Base-by-base conservation (phyloP, 2,113 vertebrate genomes). In the Pelodiscus sinensis region DNA sequence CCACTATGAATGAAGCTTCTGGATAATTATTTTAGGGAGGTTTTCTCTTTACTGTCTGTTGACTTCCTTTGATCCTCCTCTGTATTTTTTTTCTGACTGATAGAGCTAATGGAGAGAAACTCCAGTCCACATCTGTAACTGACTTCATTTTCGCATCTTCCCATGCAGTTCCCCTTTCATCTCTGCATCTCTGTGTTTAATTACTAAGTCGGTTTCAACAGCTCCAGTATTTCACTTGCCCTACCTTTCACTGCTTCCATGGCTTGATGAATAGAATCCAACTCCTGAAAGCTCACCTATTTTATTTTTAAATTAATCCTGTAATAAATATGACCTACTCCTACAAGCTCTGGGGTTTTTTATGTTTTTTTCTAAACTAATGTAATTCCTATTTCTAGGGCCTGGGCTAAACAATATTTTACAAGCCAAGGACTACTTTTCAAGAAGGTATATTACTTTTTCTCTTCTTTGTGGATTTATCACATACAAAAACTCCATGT, bases 151-250 rank as follows among this genome's bases (percentile, higher is more conserved):
- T 88, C 84, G 77, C 77, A 81, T 90, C 88, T 95, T 88, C 78
- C 62, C 84, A 93, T 50, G 78, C 44, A 91, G 86, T 62, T 95
- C 89, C 88, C 89, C 86, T 96, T 92, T 94, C 89, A 94, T 95
- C 78, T 94, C 91, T 79, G 54, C 35, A 83, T 92, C 94, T 96
- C 92, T 90, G 86, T 81, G 58, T 91, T 94, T 95, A 95, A 95
- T 91, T 21, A 88, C 85, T 71, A 85, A 87, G 86, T 96, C 91
- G 92, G 38, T 73, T 92, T 87, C 44, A 77, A 38, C 86, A 81
- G 62, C 14, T 24, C 35, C 14, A 35, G 55, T 54, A 81, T 92
- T 91, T 93, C 88, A 85, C 80, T 86, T 88, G 79, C 85, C 0
- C 0, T 79, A 87, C 84, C 86, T 93, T 71, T 85, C 92, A 87